A percentile compares a stretch with the other conserved stretches of the same genome.
Conservation (phyloP, 2,797 vertebrate species). For the Trichosurus vulpecula region DNA sequence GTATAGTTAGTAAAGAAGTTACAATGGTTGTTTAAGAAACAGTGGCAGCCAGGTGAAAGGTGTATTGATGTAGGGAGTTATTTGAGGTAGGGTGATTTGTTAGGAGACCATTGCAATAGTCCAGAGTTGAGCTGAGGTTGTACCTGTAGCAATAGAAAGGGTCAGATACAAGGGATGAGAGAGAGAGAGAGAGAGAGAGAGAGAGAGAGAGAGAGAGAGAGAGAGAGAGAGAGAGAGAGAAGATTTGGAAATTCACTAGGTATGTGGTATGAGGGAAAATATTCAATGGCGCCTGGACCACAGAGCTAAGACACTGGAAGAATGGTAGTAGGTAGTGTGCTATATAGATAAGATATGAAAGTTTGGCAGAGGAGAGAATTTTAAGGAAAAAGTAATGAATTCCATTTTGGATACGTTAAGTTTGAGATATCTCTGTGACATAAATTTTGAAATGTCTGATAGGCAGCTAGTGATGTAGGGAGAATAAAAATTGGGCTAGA, state of each 20-base stretch:
- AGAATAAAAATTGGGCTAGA: neutral
- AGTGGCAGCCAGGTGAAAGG: neutral
- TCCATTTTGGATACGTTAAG: neutral
- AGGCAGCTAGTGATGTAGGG: neutral
- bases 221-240: neutral
- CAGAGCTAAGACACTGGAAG: neutral
- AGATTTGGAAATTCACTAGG: neutral
- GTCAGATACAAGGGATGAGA: neutral
- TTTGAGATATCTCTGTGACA: neutral
- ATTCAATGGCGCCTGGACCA: neutral
- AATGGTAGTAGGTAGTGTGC: neutral
- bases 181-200: neutral
- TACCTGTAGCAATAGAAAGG: neutral
- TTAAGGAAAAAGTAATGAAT: neutral
- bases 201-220: neutral
- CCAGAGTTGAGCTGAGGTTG: neutral
- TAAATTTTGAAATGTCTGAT: neutral
- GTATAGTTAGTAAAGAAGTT: neutral
- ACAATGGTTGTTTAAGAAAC: neutral
- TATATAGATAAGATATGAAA: neutral
- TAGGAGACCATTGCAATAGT: neutral
- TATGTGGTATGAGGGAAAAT: neutral
- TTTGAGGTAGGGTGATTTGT: neutral
- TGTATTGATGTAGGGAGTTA: neutral
- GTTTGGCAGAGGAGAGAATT: neutral